Evolutionary conservation across 2,888 invertebrate genomes (phyloP).

Genomic region (Limnephilus auricula): DNA sequence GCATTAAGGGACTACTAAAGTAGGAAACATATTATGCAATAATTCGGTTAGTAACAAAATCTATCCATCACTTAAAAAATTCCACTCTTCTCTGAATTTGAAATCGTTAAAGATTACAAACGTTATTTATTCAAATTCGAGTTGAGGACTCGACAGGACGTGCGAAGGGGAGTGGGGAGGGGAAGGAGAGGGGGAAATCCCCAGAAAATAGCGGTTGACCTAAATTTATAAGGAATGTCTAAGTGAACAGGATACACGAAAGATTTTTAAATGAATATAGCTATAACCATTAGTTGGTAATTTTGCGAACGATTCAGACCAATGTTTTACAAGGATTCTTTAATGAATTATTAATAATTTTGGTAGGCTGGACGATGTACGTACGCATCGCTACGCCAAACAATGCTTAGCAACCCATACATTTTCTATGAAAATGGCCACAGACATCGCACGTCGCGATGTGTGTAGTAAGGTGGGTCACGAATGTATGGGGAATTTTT

Average conservation of each 20-base stretch:
- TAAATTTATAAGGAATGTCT: constrained; percentile 46
- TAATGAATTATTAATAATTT: no score
- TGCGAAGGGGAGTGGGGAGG: background rate
- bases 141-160: background rate
- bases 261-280: background rate
- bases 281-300: background rate
- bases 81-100: background rate
- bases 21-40: background rate
- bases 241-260: constrained; percentile 13
- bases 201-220: constrained; percentile 59
- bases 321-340: background rate
- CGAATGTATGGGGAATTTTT: no score
- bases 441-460: no score
- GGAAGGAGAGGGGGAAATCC: constrained; percentile 14
- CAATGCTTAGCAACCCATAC: no score
- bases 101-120: background rate
- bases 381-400: no score
- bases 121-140: background rate
- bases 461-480: no score
- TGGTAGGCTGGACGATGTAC: no score
- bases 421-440: no score
- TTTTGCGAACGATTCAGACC: background rate
- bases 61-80: background rate
- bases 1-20: no score
- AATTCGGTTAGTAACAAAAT: background rate